Conservation (phyloP, 1,140 invertebrate species). For the Zaprionus gabonicus region DNA sequence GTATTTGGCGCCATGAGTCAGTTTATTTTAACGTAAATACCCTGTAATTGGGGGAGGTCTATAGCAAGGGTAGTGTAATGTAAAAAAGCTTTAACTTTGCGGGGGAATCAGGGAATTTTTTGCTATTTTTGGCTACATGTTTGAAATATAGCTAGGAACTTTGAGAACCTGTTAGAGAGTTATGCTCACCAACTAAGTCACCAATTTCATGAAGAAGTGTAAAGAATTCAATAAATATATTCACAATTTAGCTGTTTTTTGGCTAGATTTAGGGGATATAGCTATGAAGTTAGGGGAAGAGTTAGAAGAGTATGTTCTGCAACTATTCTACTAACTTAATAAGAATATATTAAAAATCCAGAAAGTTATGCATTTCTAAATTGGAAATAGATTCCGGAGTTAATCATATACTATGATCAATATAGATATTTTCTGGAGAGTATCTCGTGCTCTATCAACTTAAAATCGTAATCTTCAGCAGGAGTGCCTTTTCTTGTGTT, state of each 20-base stretch:
- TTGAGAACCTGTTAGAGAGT: too few relatives aligned
- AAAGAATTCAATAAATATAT: not conserved
- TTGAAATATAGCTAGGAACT: too few relatives aligned
- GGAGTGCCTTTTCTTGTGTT: slow-evolving; percentile 40
- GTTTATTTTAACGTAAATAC: slow-evolving; percentile 22
- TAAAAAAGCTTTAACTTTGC: not conserved
- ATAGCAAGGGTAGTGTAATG: not conserved
- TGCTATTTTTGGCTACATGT: too few relatives aligned
- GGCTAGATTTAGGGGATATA: not conserved
- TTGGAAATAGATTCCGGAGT: not conserved
- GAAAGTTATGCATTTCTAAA: not conserved
- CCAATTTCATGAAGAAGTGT: not conserved
- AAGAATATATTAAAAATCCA: not conserved
- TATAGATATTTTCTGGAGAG: not conserved
- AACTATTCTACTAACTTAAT: not conserved
- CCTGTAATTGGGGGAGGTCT: not conserved
- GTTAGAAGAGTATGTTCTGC: not conserved
- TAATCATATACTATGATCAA: not conserved
- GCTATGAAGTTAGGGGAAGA: not conserved
- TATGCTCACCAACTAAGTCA: fast-evolving
- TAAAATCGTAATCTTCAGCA: not conserved
- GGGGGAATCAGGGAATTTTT: too few relatives aligned
- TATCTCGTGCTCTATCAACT: not conserved
- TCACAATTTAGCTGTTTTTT: not conserved
- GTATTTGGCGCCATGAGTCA: slow-evolving; percentile 43